A percentile compares a stretch with the other conserved stretches of the same genome.
These are phyloP conservation scores for Amphipyra berbera DNA, from an alignment of 2,888 invertebrate genomes.

Conservation along the genomic window DNA sequence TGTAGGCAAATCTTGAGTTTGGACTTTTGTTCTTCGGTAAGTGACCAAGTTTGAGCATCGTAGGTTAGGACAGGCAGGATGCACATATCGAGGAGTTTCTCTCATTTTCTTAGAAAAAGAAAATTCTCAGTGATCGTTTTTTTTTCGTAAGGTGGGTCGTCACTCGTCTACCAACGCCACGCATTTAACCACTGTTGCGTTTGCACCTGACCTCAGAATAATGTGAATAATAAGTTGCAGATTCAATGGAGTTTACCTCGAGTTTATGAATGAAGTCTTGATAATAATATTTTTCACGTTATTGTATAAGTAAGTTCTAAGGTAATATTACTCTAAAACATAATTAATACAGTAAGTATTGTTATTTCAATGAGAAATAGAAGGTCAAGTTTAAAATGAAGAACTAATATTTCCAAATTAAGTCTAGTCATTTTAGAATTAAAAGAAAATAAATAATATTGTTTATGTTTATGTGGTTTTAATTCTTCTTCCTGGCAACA, in stretches of 20 bases:
- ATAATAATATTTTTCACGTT: slow-evolving; percentile 3
- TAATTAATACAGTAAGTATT: slow-evolving; percentile 9
- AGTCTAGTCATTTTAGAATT: slow-evolving; percentile 41
- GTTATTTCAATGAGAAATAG: not conserved
- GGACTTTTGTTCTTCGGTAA: too few relatives aligned
- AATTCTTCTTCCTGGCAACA: slow-evolving; percentile 6
- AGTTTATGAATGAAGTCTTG: slow-evolving; percentile 2
- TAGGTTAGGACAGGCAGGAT: too few relatives aligned
- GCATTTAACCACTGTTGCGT: too few relatives aligned
- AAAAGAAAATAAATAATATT: slow-evolving; percentile 18
- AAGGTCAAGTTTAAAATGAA: slow-evolving; percentile 13
- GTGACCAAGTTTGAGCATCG: too few relatives aligned
- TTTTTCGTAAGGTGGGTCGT: too few relatives aligned
- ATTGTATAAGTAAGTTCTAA: slow-evolving; percentile 7
- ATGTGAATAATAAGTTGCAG: not conserved
- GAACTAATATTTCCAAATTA: slow-evolving; percentile 17
- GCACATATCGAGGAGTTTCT: too few relatives aligned
- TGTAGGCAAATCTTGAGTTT: too few relatives aligned
- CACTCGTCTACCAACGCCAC: too few relatives aligned
- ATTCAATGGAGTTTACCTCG: slow-evolving; percentile 19
- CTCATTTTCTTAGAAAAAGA: too few relatives aligned
- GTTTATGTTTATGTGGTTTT: slow-evolving; percentile 21
- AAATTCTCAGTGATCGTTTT: too few relatives aligned
- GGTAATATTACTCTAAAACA: not conserved
- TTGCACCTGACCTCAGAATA: slow-evolving; percentile 4